Evolutionary conservation across 2,797 vertebrate genomes (phyloP), one percentile per base, ranked within the genome.

Genomic region (Pangasius sanitwongsei): DNA sequence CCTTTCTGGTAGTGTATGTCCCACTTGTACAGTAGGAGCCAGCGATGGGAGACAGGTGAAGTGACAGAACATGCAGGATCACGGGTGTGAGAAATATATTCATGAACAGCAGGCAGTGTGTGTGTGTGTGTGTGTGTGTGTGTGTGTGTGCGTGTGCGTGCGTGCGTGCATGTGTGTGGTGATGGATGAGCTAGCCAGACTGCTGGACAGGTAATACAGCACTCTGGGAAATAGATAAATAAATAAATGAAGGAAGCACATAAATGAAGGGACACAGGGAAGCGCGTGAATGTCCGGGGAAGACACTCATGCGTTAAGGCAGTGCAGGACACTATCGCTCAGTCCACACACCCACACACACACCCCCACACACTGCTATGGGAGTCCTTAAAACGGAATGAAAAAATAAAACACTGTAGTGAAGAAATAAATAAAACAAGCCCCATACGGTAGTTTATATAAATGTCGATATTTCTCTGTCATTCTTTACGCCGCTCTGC

Each of bases 121-220:
- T 83, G 87, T 88, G 90, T 87, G 72, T 87, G 75, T 89, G 87
- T 84, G 84, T 85, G 86, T 87, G 86, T 85, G 72, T 89, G 88
- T 89, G 78, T 75, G 65, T 86, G 44, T 74, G 57, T 63, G 9
- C 0, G 74, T 31, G 72, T 75, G 9, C 0, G 74, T 31, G 72
- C 53, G 82, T 63, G 69, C 16, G 37, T 44, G 78, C 28, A 87
- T 69, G 84, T 82, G 63, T 75, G 89, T 92, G 91, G 80, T 83
- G 80, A 93, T 92, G 90, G 92, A 93, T 93, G 93, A 92, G 91
- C 86, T 86, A 87, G 89, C 89, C 86, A 87, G 83, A 86, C 55
- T 85, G 59, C 88, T 85, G 90, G 89, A 92, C 92, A 92, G 91
- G 92, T 90, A 90, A 90, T 90, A 87, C 87, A 70, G 70, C 89